These are phyloP conservation scores for Subanguina moxae DNA, from an alignment of 1,140 invertebrate genomes.

Conservation along the genomic window DNA sequence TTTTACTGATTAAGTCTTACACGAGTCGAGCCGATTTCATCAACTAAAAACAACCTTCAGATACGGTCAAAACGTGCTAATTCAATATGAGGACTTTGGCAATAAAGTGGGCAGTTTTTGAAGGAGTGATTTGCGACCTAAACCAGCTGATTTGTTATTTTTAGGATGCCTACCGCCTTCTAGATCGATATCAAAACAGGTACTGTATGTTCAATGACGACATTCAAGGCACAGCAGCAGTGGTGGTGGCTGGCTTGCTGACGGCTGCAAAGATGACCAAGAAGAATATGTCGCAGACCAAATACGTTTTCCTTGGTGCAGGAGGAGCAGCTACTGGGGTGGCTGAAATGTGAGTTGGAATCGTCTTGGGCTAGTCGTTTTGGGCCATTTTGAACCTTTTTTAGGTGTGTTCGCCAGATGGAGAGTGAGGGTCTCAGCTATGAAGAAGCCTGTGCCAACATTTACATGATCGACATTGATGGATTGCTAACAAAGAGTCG, in stretches of 20 bases:
- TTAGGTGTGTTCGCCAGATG: conserved; percentile 75
- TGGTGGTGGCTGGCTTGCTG: conserved; percentile 82
- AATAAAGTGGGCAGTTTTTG: conserved; percentile 63
- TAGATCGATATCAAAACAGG: conserved; percentile 77
- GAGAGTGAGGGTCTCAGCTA: conserved; percentile 60
- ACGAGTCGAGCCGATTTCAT: no score
- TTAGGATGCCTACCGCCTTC: conserved; percentile 78
- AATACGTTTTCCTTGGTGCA: conserved; percentile 83
- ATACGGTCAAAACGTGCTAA: conserved; percentile 48
- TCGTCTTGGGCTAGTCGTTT: neutral
- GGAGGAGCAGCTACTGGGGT: conserved; percentile 64
- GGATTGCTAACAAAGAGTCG: conserved; percentile 59
- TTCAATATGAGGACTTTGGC: conserved; percentile 92
- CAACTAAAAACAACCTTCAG: conserved; percentile 14
- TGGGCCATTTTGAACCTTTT: neutral
- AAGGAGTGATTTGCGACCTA: neutral
- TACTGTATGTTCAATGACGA: conserved; percentile 97
- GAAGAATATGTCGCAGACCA: conserved; percentile 74
- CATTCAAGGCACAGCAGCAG: conserved; percentile 88
- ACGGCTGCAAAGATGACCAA: conserved; percentile 76
- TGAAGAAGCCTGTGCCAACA: conserved; percentile 68
- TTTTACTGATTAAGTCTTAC: neutral
- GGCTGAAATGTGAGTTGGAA: neutral
- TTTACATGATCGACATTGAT: conserved; percentile 68
- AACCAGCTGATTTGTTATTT: neutral